Evolutionary conservation across 2,888 invertebrate species (phyloP).

Genomic region (Pardosa pseudoannulata): DNA sequence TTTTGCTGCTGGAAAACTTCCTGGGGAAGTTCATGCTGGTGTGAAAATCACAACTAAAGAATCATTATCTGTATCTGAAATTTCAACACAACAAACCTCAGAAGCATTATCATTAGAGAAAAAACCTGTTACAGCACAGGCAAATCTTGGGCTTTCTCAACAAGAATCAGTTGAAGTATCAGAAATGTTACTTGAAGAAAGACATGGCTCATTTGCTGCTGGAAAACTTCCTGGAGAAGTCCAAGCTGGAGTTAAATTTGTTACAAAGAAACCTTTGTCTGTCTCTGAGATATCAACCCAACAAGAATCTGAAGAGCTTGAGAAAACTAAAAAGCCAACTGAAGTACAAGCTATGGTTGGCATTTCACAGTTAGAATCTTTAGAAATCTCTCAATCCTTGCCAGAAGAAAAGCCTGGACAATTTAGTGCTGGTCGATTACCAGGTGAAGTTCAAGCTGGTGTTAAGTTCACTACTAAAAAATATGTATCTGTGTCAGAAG

Average conservation of each 20-base stretch:
- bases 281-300: conserved; percentile 53
- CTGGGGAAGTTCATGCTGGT: conserved; percentile 68
- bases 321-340: conserved; percentile 38
- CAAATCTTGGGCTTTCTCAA: conserved; percentile 48
- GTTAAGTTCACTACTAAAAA: conserved; percentile 60
- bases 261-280: conserved; percentile 49
- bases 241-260: conserved; percentile 51
- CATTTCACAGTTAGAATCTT: conserved; percentile 47
- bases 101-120: conserved; percentile 46
- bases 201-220: conserved; percentile 56
- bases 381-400: conserved; percentile 44
- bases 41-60: conserved; percentile 61
- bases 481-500: conserved; percentile 64
- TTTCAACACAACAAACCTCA: conserved; percentile 49
- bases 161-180: conserved; percentile 55
- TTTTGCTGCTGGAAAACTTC: conserved; percentile 68
- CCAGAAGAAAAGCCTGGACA: conserved; percentile 61
- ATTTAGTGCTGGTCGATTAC: conserved; percentile 61
- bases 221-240: conserved; percentile 59
- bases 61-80: conserved; percentile 61
- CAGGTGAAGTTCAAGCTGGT: conserved; percentile 67
- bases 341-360: conserved; percentile 36
- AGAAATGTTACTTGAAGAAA: conserved; percentile 60
- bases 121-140: conserved; percentile 44
- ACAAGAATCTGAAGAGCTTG: conserved; percentile 50